Base-by-base conservation (phyloP, 2,888 invertebrate genomes). In the Heliothis peltigera region DNA sequence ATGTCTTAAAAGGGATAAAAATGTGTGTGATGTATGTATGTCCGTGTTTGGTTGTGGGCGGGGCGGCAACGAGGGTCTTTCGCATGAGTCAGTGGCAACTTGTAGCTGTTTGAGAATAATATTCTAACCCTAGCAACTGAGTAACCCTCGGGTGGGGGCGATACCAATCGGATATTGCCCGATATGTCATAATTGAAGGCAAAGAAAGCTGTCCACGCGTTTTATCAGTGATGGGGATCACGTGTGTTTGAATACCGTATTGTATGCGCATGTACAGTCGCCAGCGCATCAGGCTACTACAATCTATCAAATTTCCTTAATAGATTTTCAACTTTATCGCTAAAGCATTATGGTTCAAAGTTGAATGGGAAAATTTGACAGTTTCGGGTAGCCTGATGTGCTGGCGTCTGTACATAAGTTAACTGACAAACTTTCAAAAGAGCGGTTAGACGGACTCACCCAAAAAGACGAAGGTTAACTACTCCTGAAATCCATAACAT, bases 1-100 rank as follows among this genome's bases (percentile, higher is more conserved):
- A 51, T 46, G 62, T 81, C 91, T 80, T 88, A 87, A 89, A 91
- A 80, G 90, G 91, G 83, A 87, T 88, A 91, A 89, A 91, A 89
- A 91, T 90, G 87, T 85, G 79, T 84, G 73, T 85, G 81, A 85
- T 85, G 81, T 81, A 84, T 83, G 81, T 77, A 76, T 83, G 81
- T 76, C 89, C 89, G 87, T 87, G 84, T 89, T 87, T 79, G 87
- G 88, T 59, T 62, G 80, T 82, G 75, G 83, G 84, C 84, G 81
- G 78, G 72, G 72, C 71, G 51, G 69, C 58, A 68, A 65, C 79
- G 80, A 85, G 86, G 84, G 84, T 83, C 79, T 84, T 80, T 76
- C 47, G 75, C 64, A 70, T 88, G 88, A 88, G 80, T 89, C 89
- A 89, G 59, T 77, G 63, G 64, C 65, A 79, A 51, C 60, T 56